A percentile compares a stretch with the other conserved stretches of the same genome.
phyloP scores from a whole-genome alignment of 2,797 vertebrate genomes.

The Odontamblyopus lacepedii region DNA sequence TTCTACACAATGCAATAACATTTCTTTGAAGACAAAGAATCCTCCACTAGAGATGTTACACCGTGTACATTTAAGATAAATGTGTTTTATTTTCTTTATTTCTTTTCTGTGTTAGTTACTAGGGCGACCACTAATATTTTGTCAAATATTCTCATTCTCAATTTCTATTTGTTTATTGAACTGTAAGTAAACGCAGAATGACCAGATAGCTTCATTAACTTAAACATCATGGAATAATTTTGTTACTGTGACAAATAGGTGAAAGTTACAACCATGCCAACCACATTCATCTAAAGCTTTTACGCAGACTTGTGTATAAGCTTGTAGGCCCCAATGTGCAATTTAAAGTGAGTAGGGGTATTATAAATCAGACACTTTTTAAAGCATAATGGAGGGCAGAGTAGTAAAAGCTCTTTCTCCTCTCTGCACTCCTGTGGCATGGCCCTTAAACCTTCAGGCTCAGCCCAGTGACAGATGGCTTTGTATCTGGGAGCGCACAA shows the following conservation, averaged over 20 bases:
- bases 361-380: background rate
- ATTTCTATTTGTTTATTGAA: too few species aligned
- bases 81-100: background rate
- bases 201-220: too few species aligned
- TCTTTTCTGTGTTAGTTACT: background rate
- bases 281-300: too few species aligned
- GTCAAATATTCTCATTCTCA: too few species aligned
- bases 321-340: background rate
- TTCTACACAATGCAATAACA: too few species aligned
- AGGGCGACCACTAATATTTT: too few species aligned
- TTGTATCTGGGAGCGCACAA: constrained; percentile 60
- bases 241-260: background rate
- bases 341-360: background rate
- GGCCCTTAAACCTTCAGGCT: constrained; percentile 39
- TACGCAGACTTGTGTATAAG: too few species aligned
- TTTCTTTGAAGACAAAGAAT: too few species aligned
- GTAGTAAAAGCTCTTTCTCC: constrained; percentile 9
- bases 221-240: too few species aligned
- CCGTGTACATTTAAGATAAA: too few species aligned
- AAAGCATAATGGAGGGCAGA: background rate
- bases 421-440: constrained; percentile 26
- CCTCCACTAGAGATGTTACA: too few species aligned
- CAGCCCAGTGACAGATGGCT: constrained; percentile 75
- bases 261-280: background rate
- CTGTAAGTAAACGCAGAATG: too few species aligned